These are phyloP conservation scores for Pristiophorus japonicus DNA, from an alignment of 2,113 vertebrate species.

Conservation along the genomic window DNA sequence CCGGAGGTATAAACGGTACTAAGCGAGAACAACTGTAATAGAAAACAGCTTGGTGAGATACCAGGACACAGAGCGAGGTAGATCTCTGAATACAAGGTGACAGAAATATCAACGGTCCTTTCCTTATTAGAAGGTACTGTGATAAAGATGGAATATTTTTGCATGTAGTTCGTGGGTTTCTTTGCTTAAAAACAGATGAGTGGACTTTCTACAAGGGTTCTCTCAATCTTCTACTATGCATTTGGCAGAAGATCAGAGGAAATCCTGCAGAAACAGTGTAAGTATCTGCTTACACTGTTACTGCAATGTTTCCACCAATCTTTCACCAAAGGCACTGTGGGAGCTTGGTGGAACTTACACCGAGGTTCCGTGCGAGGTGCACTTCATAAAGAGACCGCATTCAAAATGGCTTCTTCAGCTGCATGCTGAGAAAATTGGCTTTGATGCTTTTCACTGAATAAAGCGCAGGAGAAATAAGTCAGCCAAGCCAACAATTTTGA, in stretches of 20 bases:
- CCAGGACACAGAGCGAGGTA: not conserved
- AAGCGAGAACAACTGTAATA: not conserved
- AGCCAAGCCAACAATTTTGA: not conserved
- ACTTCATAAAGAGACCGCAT: not conserved
- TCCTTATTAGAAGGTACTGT: not conserved
- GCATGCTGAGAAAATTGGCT: not conserved
- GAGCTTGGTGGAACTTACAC: not conserved
- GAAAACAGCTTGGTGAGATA: not conserved
- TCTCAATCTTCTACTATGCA: not conserved
- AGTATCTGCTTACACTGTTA: not conserved
- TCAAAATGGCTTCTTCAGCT: slow-evolving; percentile 1
- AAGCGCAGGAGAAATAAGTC: not conserved
- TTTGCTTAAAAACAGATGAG: not conserved
- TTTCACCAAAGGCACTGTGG: not conserved
- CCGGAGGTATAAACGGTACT: not conserved
- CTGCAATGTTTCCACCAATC: not conserved
- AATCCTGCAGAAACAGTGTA: not conserved
- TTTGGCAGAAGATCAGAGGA: not conserved
- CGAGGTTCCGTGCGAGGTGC: not conserved
- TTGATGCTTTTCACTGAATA: not conserved
- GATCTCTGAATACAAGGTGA: not conserved
- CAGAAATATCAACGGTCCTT: not conserved
- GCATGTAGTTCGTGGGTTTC: not conserved
- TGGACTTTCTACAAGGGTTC: not conserved
- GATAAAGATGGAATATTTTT: not conserved